Evolutionary conservation across 2,888 invertebrate species (phyloP), one percentile per base, ranked within the genome.

Genomic region (Drosophila stalkeri): DNA sequence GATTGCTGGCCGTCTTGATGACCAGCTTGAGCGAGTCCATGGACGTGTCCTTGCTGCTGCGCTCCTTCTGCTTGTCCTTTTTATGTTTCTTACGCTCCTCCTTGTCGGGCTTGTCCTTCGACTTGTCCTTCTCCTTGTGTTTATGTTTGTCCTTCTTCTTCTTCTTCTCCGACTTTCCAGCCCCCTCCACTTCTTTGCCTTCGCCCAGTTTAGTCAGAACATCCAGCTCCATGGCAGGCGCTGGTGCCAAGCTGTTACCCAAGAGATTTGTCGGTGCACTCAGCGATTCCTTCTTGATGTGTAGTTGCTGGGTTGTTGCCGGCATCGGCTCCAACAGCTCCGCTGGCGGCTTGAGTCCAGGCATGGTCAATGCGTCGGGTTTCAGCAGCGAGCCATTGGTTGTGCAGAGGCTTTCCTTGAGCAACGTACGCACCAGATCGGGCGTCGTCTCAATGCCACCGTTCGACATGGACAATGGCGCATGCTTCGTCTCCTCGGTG

Each of bases 111-210:
- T 96, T 96, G 85, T 96, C 95, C 83, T 86, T 86, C 31, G 85
- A 85, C 77, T 96, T 95, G 86, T 96, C 95, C 92, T 96, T 96
- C 91, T 96, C 96, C 93, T 96, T 96, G 89, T 96, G 96, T 92
- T 96, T 96, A 83, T 96, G 96, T 89, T 96, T 96, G 90, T 96
- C 96, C 82, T 95, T 95, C 91, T 96, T 96, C 92, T 96, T 96
- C 84, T 96, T 96, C 89, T 93, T 93, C 65, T 93, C 93, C 0
- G 86, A 77, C 67, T 91, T 92, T 63, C 80, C 72, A 31, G 75
- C 64, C 20, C 79, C 56, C 33, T 90, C 90, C n/a, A 46, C 37
- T 14, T 76, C 72, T 52, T 81, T 89, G 44, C 54, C 64, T 11
- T 73, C 82, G 3, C 33, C 63, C 33, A 75, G 59, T 33, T 90